phyloP scores from a whole-genome alignment of 2,113 vertebrate species.

The Pedionomus torquatus region DNA sequence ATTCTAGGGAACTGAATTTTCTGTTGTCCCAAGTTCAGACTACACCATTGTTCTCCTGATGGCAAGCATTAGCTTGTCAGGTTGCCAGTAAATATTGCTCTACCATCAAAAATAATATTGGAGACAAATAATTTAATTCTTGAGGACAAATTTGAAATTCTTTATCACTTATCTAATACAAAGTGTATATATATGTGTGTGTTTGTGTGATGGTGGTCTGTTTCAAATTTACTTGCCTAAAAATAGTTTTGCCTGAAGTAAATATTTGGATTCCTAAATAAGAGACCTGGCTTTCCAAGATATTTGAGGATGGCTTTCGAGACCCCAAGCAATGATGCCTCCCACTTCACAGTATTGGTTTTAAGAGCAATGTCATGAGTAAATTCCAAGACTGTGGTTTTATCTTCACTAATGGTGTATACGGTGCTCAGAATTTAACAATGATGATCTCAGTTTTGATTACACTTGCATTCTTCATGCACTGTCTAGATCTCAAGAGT shows the following conservation, averaged over 20 bases:
- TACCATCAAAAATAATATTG: background rate
- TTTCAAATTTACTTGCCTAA: background rate
- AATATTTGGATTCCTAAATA: background rate
- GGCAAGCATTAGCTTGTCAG: background rate
- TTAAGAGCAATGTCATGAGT: background rate
- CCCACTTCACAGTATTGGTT: background rate
- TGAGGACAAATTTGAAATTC: background rate
- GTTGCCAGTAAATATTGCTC: background rate
- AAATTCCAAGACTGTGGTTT: background rate
- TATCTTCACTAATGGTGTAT: background rate
- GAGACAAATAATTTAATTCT: background rate
- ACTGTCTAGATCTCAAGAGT: background rate
- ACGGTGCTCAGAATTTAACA: background rate
- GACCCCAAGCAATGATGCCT: background rate
- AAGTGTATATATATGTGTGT: background rate
- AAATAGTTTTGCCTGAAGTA: background rate
- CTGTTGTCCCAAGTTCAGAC: background rate
- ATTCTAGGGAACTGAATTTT: background rate
- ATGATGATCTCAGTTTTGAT: background rate
- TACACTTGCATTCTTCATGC: background rate
- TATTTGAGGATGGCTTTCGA: background rate
- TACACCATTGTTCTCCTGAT: background rate
- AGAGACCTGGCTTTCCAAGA: background rate
- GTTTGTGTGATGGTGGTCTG: rapidly evolving
- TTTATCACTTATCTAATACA: background rate